Evolutionary conservation across 2,113 vertebrate species (phyloP).

Genomic region (Zosterops borbonicus): DNA sequence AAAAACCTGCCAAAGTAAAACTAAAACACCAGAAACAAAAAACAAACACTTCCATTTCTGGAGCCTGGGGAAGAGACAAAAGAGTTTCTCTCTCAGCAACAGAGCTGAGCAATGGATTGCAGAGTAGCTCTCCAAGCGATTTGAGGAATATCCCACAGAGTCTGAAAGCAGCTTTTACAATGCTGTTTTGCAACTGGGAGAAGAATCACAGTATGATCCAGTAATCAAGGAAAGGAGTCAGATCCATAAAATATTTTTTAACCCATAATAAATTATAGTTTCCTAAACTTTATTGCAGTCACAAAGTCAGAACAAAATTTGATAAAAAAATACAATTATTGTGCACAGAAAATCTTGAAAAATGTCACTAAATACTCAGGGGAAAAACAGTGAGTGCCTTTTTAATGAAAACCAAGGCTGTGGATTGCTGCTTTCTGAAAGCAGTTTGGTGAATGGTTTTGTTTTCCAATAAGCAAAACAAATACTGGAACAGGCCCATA

Average conservation of each 20-base stretch:
- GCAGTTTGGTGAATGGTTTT: constrained; percentile 27
- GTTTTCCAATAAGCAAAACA: constrained; percentile 47
- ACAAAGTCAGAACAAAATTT: constrained; percentile 14
- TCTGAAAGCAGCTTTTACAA: not conserved
- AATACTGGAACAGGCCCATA: not conserved
- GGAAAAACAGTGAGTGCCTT: not conserved
- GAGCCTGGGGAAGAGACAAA: not conserved
- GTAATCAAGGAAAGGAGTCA: constrained; percentile 33
- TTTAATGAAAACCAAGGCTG: constrained; percentile 42
- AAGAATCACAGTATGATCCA: constrained; percentile 3
- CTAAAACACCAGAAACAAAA: not conserved
- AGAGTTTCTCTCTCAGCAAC: not conserved
- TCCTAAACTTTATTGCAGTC: constrained; percentile 23
- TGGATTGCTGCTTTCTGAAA: constrained; percentile 8
- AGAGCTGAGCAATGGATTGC: not conserved
- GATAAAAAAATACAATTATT: not conserved
- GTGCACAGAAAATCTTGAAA: constrained; percentile 4
- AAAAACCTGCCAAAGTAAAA: not conserved
- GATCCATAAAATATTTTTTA: constrained; percentile 16
- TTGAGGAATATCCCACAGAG: not conserved
- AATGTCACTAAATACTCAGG: constrained; percentile 28
- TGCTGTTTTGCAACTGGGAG: not conserved
- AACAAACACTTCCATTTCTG: not conserved
- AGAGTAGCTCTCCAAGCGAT: not conserved
- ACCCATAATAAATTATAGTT: constrained; percentile 28